Conservation (phyloP, 2,888 invertebrate genomes). For the Tanytarsus gracilentus region DNA sequence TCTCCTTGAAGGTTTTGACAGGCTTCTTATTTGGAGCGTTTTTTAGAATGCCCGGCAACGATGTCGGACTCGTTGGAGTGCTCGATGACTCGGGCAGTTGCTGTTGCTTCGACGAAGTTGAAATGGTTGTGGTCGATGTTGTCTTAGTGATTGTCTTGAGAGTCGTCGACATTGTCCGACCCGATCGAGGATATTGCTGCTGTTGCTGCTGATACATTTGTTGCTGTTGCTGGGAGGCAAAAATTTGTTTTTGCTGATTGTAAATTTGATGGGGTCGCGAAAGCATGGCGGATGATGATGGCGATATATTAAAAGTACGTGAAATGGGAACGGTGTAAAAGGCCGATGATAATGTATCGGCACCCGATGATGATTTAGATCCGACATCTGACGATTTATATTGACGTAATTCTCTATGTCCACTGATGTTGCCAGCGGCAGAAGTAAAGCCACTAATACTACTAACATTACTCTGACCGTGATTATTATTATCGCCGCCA, state of each 20-base stretch:
- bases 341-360: not conserved
- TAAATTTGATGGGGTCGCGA: slow-evolving; percentile 24
- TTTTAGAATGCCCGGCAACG: slow-evolving; percentile 10
- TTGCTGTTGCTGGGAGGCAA: slow-evolving; percentile 39
- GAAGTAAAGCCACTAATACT: too few species aligned
- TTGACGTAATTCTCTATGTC: slow-evolving; percentile 1
- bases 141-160: slow-evolving; percentile 25
- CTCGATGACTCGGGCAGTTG: not conserved
- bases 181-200: slow-evolving; percentile 26
- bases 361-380: not conserved
- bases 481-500: slow-evolving; percentile 4
- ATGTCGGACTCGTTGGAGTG: slow-evolving; percentile 6
- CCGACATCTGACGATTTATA: not conserved
- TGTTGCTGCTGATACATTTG: slow-evolving; percentile 35
- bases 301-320: not conserved
- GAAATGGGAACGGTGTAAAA: not conserved
- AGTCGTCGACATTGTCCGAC: slow-evolving; percentile 6
- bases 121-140: slow-evolving; percentile 19
- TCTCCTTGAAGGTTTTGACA: slow-evolving; percentile 1
- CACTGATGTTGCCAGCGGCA: not conserved
- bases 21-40: slow-evolving; percentile 4
- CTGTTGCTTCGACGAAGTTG: not conserved
- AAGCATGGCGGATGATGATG: not conserved
- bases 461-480: too few species aligned
- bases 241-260: slow-evolving; percentile 34